Evolutionary conservation across 2,797 vertebrate species (phyloP).

Genomic region (Agapornis canus): DNA sequence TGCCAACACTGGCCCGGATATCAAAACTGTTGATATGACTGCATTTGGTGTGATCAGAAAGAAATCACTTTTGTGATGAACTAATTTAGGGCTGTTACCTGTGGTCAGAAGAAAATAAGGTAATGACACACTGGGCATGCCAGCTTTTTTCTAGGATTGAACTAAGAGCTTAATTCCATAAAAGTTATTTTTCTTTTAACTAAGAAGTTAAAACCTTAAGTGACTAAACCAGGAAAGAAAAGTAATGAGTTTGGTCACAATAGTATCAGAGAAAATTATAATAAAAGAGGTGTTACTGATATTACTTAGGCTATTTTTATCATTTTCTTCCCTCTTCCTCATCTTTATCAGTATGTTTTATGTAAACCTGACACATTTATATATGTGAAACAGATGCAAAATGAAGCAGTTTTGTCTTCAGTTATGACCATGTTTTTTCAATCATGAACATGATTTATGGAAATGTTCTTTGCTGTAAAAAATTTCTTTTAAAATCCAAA

Average conservation of each 20-base stretch:
- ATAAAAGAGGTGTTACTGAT: constrained; percentile 71
- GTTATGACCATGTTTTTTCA: constrained; percentile 77
- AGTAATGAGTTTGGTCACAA: constrained; percentile 41
- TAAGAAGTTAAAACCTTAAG: constrained; percentile 7
- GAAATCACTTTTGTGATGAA: neutral
- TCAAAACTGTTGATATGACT: neutral
- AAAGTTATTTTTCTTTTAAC: constrained; percentile 7
- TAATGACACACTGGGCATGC: neutral
- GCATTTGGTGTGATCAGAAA: neutral
- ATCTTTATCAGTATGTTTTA: constrained; percentile 78
- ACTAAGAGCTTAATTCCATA: neutral
- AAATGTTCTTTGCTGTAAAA: constrained; percentile 74
- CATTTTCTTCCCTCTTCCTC: constrained; percentile 72
- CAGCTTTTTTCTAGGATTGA: neutral
- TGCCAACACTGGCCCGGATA: neutral
- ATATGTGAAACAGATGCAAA: constrained; percentile 81
- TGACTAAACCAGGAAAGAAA: constrained; percentile 47
- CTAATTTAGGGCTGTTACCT: neutral
- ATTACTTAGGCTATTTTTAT: constrained; percentile 73
- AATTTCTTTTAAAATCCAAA: constrained; percentile 68
- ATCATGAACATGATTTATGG: constrained; percentile 79
- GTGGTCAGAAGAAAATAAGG: constrained; percentile 31
- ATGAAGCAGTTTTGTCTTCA: constrained; percentile 72
- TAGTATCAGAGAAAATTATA: constrained; percentile 59
- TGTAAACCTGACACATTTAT: constrained; percentile 79